Evolutionary conservation across 2,113 vertebrate species (phyloP).

Genomic region (Aythya baeri): DNA sequence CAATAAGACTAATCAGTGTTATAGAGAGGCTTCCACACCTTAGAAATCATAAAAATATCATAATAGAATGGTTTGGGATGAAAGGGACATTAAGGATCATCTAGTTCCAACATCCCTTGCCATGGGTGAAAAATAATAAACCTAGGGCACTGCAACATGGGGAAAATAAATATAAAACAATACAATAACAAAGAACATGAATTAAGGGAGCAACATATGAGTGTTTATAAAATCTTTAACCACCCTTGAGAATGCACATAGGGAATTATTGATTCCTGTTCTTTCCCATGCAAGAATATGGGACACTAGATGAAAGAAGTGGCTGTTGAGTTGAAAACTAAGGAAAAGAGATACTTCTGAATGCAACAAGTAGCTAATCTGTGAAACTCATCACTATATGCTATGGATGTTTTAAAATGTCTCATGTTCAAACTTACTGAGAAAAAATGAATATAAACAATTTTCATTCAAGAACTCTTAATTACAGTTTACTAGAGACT

Average conservation of each 20-base stretch:
- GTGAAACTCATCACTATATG: background rate
- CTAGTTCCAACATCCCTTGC: too few relatives aligned
- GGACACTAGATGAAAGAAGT: background rate
- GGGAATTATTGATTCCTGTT: background rate
- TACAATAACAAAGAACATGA: background rate
- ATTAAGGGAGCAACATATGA: background rate
- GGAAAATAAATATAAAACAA: background rate
- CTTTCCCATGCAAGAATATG: background rate
- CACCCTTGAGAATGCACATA: background rate
- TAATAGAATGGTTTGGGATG: too few relatives aligned
- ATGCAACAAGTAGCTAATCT: background rate
- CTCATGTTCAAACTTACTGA: background rate
- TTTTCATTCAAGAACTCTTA: conserved; percentile 9
- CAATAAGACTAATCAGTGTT: background rate
- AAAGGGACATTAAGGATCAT: too few relatives aligned
- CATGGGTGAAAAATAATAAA: too few relatives aligned
- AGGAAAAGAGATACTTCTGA: background rate
- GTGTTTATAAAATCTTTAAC: background rate
- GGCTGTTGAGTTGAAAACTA: background rate
- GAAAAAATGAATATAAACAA: background rate
- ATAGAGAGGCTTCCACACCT: background rate
- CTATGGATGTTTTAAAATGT: conserved; percentile 10
- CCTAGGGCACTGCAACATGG: background rate
- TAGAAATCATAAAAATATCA: background rate
- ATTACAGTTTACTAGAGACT: background rate